phyloP scores from a whole-genome alignment of 2,113 vertebrate species.

The Catharus bicknelli region DNA sequence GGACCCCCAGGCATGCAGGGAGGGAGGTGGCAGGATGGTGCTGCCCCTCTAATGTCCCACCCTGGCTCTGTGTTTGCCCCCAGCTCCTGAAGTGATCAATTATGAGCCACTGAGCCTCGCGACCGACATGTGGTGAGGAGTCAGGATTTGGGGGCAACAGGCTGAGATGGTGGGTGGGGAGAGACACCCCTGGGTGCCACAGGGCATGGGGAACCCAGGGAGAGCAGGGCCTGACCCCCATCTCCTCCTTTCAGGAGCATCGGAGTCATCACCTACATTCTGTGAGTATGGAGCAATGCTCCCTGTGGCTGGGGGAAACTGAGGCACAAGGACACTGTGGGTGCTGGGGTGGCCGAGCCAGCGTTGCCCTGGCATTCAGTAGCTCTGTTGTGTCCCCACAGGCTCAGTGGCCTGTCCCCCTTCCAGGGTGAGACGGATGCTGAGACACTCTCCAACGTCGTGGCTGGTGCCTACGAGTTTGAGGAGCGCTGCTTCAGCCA shows the following conservation, averaged over 20 bases:
- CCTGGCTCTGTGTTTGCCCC: background rate
- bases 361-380: background rate
- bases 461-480: constrained; percentile 74
- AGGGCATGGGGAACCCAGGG: fast-evolving
- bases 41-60: background rate
- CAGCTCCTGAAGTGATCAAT: constrained; percentile 80
- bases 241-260: constrained; percentile 76
- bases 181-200: background rate
- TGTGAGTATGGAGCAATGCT: constrained; percentile 59
- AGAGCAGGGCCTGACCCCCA: background rate
- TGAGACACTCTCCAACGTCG: constrained; percentile 77
- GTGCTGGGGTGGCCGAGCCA: fast-evolving
- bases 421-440: constrained; percentile 81
- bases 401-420: constrained; percentile 85
- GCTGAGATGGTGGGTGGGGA: background rate
- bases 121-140: constrained; percentile 81
- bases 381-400: constrained; percentile 20
- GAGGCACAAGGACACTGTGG: background rate
- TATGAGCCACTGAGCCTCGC: constrained; percentile 71
- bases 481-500: constrained; percentile 71
- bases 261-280: constrained; percentile 83
- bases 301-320: background rate
- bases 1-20: fast-evolving
- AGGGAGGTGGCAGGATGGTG: background rate
- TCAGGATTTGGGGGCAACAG: fast-evolving